Evolutionary conservation across 2,797 vertebrate genomes (phyloP).

Genomic region (Stomatorhinus walkeri): DNA sequence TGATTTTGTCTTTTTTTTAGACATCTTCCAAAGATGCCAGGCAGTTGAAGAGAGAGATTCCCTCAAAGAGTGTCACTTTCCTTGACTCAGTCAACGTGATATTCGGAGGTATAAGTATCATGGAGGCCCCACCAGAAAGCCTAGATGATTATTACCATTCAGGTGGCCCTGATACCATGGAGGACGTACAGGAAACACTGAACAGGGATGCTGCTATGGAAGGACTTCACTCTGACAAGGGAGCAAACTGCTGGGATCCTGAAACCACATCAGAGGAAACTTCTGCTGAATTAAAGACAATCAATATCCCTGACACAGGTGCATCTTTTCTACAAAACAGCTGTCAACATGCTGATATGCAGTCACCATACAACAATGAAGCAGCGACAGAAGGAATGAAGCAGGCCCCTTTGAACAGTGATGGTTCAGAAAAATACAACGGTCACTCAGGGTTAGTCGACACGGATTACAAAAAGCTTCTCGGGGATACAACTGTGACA

Average conservation of each 20-base stretch:
- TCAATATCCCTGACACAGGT: slow-evolving; percentile 51
- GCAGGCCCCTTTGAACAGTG: slow-evolving; percentile 44
- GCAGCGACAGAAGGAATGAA: slow-evolving; percentile 46
- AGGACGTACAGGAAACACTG: slow-evolving; percentile 47
- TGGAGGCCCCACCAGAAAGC: slow-evolving; percentile 79
- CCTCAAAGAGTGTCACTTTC: slow-evolving; percentile 72
- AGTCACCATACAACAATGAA: slow-evolving; percentile 45
- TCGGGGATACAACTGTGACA: slow-evolving; percentile 55
- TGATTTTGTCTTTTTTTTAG: slow-evolving; percentile 51
- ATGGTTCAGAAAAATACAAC: slow-evolving; percentile 46
- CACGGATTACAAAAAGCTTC: slow-evolving; percentile 42
- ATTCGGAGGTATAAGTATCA: slow-evolving; percentile 62
- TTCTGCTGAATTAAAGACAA: slow-evolving; percentile 30
- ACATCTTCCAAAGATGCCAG: slow-evolving; percentile 78
- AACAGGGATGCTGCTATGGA: slow-evolving; percentile 75
- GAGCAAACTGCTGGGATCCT: slow-evolving; percentile 74
- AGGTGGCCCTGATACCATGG: slow-evolving; percentile 62
- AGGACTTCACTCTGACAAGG: slow-evolving; percentile 89
- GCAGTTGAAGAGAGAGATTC: slow-evolving; percentile 68
- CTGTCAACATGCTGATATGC: slow-evolving; percentile 38
- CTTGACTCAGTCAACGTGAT: slow-evolving; percentile 69
- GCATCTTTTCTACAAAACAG: slow-evolving; percentile 43
- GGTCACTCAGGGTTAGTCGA: slow-evolving; percentile 54
- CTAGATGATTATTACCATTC: slow-evolving; percentile 59
- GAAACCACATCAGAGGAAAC: slow-evolving; percentile 75